A percentile compares a stretch with the other conserved stretches of the same genome.
phyloP scores from a whole-genome alignment of 2,888 invertebrate genomes.

The Tipula vernalis region DNA sequence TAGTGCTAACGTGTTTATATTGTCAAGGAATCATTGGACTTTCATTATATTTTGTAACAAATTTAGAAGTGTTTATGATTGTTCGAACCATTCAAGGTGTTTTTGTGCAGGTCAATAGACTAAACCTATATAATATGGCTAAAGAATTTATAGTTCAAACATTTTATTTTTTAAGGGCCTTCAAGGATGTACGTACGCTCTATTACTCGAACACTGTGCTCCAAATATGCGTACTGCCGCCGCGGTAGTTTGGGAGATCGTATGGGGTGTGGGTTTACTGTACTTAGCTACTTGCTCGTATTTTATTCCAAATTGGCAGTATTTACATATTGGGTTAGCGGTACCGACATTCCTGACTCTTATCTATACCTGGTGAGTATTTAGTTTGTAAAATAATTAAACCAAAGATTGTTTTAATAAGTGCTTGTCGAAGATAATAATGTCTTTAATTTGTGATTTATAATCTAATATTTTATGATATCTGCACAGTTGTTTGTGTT shows the following conservation, averaged over 20 bases:
- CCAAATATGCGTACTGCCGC: slow-evolving; percentile 35
- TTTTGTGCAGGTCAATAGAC: slow-evolving; percentile 29
- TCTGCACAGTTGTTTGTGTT: background rate
- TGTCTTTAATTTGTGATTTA: background rate
- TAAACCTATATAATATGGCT: background rate
- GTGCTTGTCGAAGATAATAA: background rate
- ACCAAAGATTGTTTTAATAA: background rate
- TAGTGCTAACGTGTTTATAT: slow-evolving; percentile 34
- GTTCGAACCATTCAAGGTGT: slow-evolving; percentile 35
- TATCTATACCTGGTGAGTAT: slow-evolving; percentile 30
- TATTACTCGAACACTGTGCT: slow-evolving; percentile 39
- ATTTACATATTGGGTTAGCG: slow-evolving; percentile 38
- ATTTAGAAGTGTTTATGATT: slow-evolving; percentile 29
- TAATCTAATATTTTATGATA: background rate
- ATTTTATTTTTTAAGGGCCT: slow-evolving; percentile 25
- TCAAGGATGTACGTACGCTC: slow-evolving; percentile 37
- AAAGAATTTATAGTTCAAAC: background rate
- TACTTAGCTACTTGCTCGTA: slow-evolving; percentile 36
- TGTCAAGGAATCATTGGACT: slow-evolving; percentile 28
- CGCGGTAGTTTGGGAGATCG: slow-evolving; percentile 36
- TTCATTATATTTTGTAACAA: slow-evolving; percentile 22
- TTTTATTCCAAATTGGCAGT: slow-evolving; percentile 38
- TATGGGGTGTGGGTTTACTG: slow-evolving; percentile 37
- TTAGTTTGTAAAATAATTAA: background rate
- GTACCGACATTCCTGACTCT: slow-evolving; percentile 37